Conservation (phyloP, 1,140 invertebrate species). For the Philaenus spumarius region DNA sequence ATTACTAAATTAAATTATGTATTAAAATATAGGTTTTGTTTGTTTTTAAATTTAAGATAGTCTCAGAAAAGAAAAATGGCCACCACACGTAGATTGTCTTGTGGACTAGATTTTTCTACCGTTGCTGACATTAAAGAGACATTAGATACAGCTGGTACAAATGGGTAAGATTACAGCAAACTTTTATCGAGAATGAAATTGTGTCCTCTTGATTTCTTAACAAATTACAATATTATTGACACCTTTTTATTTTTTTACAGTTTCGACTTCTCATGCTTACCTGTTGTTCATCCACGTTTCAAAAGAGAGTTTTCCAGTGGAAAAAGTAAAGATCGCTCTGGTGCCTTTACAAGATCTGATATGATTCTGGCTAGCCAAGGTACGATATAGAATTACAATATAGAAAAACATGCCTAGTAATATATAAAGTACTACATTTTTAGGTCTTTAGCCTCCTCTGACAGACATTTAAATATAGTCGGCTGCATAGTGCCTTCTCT, state of each 20-base stretch:
- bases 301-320: constrained; percentile 52
- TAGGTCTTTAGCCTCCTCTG: no score
- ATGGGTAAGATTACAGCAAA: constrained; percentile 7
- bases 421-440: no score
- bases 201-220: neutral
- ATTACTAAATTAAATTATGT: no score
- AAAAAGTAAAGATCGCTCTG: constrained; percentile 42
- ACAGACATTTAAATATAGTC: no score
- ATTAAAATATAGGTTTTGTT: no score
- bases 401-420: no score
- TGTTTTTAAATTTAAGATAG: no score
- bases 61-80: no score
- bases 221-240: neutral
- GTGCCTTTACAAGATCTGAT: constrained; percentile 58
- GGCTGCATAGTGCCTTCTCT: no score
- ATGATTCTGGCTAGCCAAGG: constrained; percentile 53
- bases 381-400: no score
- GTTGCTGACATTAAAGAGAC: constrained; percentile 6
- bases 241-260: constrained; percentile 38
- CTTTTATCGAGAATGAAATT: neutral
- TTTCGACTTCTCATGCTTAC: constrained; percentile 54
- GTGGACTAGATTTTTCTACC: constrained; percentile 16
- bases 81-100: neutral
- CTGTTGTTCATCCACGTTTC: constrained; percentile 54
- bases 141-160: constrained; percentile 10